phyloP scores from a whole-genome alignment of 2,797 vertebrate genomes.

The Pygocentrus nattereri region DNA sequence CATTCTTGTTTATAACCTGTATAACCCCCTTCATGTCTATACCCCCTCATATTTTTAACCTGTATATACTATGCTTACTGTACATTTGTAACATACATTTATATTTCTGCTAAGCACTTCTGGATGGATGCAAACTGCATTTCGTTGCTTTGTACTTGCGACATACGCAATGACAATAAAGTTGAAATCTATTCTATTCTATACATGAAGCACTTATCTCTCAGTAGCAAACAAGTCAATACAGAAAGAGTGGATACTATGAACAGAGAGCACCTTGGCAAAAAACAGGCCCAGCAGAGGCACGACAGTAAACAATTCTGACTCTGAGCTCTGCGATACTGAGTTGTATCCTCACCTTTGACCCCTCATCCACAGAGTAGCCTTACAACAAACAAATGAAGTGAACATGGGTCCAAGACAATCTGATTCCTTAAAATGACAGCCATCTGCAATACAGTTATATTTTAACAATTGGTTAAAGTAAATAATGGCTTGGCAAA shows the following conservation, averaged over 20 bases:
- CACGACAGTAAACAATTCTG: constrained; percentile 76
- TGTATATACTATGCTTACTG: too few species aligned
- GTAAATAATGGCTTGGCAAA: neutral
- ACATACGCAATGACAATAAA: too few species aligned
- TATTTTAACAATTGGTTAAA: neutral
- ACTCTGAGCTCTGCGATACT: constrained; percentile 74
- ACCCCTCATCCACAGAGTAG: constrained; percentile 78
- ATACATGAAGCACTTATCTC: neutral
- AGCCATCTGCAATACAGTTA: neutral
- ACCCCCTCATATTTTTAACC: too few species aligned
- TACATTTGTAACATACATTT: too few species aligned
- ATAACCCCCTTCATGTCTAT: too few species aligned
- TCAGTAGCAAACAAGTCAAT: neutral
- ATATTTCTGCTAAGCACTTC: too few species aligned
- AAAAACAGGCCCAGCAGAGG: constrained; percentile 81
- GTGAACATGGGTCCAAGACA: neutral
- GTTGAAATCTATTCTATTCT: too few species aligned
- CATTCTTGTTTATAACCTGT: too few species aligned
- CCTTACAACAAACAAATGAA: constrained; percentile 66
- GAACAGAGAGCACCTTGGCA: constrained; percentile 75
- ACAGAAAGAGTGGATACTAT: neutral
- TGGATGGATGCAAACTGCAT: too few species aligned
- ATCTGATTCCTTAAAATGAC: neutral
- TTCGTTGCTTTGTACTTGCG: too few species aligned
- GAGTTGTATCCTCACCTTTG: constrained; percentile 75